Base-by-base conservation (phyloP, 2,113 vertebrate genomes). In the Speoplatyrhinus poulsoni region DNA sequence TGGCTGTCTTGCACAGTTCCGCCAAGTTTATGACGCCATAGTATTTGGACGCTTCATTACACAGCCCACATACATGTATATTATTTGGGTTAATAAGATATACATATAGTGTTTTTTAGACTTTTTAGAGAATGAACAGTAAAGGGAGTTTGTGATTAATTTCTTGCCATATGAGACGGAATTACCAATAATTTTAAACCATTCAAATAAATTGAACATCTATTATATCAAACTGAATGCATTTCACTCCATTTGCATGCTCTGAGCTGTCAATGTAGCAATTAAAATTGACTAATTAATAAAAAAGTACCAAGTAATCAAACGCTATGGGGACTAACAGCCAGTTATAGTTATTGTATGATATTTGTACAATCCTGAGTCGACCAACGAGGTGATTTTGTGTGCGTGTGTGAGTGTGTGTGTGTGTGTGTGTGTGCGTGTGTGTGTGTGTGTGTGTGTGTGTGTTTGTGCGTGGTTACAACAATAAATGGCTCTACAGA, bases 181-280 rank as follows among this genome's bases (percentile, higher is more conserved):
- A 36, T 60, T 65, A 60, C 41, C 32, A 46, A 26, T 69, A 15
- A 69, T 65, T 53, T 26, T 26, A 3, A 26, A 3, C 26, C 26
- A 26, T 26, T 59, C 54, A 70, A 64, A 33, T 57, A 49, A 73
- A 65, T 69, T 52, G 68, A 72, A 75, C 72, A 48, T 47, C 54
- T 62, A 58, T 16, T 53, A 5, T 49, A 53, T 77, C 70, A 68
- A 66, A 72, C 32, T 67, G 77, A 74, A 72, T 74, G 67, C 63
- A 69, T 64, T 62, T 58, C 0, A 46, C 77, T 81, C 79, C 71
- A 78, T 87, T 79, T 80, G 68, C 66, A 58, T 80, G 60, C 72
- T 82, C 67, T 75, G 67, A 73, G 79, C 67, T 76, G 71, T 81
- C 75, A 77, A 57, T 65, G 55, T 82, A 76, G 80, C 81, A 77